Conservation (phyloP, 2,888 invertebrate species). For the Polia nebulosa region DNA sequence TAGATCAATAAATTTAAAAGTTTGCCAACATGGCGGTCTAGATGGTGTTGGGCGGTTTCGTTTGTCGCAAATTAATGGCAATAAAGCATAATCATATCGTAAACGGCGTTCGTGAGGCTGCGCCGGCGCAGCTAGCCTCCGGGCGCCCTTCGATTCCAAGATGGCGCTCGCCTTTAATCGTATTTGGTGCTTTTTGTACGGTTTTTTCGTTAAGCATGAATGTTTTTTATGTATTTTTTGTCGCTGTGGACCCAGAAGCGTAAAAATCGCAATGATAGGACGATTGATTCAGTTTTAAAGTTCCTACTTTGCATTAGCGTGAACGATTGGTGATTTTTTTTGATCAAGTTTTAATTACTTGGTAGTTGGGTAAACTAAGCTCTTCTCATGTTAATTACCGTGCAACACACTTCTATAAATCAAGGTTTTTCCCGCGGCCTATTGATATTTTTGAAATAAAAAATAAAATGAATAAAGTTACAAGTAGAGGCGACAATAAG, state of each 20-base stretch:
- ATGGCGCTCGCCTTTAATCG: slow-evolving; percentile 79
- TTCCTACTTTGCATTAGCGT: slow-evolving; percentile 30
- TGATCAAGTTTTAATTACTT: not conserved
- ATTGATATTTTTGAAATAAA: too few relatives aligned
- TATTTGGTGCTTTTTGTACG: slow-evolving; percentile 61
- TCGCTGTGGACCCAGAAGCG: slow-evolving; percentile 44
- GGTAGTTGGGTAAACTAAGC: not conserved
- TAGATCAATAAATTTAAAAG: slow-evolving; percentile 77
- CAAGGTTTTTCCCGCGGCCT: too few relatives aligned
- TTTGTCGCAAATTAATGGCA: slow-evolving; percentile 89
- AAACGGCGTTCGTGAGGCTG: slow-evolving; percentile 79
- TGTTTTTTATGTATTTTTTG: slow-evolving; percentile 57
- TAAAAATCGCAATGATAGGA: slow-evolving; percentile 46
- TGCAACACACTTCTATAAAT: too few relatives aligned
- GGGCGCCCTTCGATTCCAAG: slow-evolving; percentile 81
- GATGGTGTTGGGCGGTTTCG: slow-evolving; percentile 85
- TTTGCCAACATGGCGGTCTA: slow-evolving; percentile 81
- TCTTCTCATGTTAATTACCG: not conserved
- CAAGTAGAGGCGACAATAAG: too few relatives aligned
- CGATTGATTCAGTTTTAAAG: slow-evolving; percentile 35
- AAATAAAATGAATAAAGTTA: too few relatives aligned
- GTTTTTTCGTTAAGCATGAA: slow-evolving; percentile 46
- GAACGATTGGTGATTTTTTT: slow-evolving; percentile 18
- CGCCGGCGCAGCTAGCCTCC: slow-evolving; percentile 74
- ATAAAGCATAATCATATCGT: slow-evolving; percentile 89